phyloP scores from a whole-genome alignment of 1,140 invertebrate genomes.

The Heliothis subflexa region DNA sequence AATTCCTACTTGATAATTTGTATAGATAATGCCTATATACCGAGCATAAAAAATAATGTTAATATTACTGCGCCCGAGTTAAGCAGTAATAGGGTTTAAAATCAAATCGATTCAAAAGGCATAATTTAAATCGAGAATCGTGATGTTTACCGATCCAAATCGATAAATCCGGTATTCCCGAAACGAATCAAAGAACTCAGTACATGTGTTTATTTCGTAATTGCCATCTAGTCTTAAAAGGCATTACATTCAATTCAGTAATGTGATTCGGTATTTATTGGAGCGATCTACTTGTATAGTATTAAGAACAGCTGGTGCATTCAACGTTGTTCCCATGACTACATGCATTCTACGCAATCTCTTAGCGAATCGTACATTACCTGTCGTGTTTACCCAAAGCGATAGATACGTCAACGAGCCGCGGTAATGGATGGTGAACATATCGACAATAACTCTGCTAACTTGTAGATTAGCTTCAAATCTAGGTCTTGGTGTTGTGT shows the following conservation, averaged over 20 bases:
- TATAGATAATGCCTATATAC: no score
- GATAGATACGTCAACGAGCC: neutral
- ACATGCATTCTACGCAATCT: slow-evolving; percentile 40
- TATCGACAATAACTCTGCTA: neutral
- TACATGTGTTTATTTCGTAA: slow-evolving; percentile 57
- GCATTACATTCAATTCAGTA: slow-evolving; percentile 70
- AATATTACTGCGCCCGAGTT: no score
- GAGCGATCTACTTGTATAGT: slow-evolving; percentile 64
- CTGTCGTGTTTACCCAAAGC: slow-evolving; percentile 5
- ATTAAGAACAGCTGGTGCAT: slow-evolving; percentile 65
- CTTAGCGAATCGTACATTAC: slow-evolving; percentile 27
- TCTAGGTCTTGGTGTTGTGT: slow-evolving; percentile 40
- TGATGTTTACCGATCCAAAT: neutral
- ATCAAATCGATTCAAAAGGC: neutral
- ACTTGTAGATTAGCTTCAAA: slow-evolving; percentile 12
- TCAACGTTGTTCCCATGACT: slow-evolving; percentile 63
- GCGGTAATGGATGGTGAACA: slow-evolving; percentile 27
- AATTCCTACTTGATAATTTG: neutral
- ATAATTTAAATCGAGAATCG: neutral
- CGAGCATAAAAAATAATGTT: no score
- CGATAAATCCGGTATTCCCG: neutral
- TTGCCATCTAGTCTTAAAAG: slow-evolving; percentile 53
- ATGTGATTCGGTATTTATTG: slow-evolving; percentile 77
- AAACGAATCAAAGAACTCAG: neutral
- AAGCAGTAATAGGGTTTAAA: neutral